Evolutionary conservation across 2,113 vertebrate species (phyloP), one percentile per base, ranked within the genome.

Genomic region (Brachypteracias leptosomus): DNA sequence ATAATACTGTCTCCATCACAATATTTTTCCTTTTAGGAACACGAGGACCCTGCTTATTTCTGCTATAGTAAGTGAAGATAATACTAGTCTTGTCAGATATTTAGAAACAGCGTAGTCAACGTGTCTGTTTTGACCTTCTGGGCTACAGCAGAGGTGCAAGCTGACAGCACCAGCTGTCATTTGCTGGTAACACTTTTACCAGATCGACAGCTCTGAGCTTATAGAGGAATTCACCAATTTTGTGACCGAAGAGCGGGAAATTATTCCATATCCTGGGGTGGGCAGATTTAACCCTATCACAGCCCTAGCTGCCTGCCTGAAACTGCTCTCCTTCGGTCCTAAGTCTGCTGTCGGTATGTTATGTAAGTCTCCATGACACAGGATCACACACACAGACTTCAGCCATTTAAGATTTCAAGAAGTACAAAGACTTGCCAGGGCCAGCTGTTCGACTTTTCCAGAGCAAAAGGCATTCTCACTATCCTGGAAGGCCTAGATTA

Each of bases 81-180:
- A 71, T 62, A 74, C 29, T 19, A 57, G 55, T 15, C 59, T 89
- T 92, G 63, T 76, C 70, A 89, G 70, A 38, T 89, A 75, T 35
- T 81, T 95, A 59, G 59, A 67, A 93, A 82, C 9, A 62, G 35
- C 3, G 25, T 26, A 81, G 61, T 63, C 70, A 74, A 10, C 3
- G 5, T 77, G 70, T 42, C 47, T 78, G n/a, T 84, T 87, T 24
- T 47, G 77, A 89, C 68, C 87, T 90, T 90, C 35, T 47, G 85
- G 89, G 84, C 92, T 85, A 84, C 52, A 81, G 77, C 18, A 78
- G 75, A 93, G 81, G 73, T 75, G 47, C 52, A 87, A 62, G 73
- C 59, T 89, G 70, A 85, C 73, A 91, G 70, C 80, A 95, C 33
- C 21, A 93, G 87, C 89, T 94, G 77, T 87, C 85, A 75, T 68